Conservation (phyloP, 1,140 invertebrate species). For the Papilio polyxenes region DNA sequence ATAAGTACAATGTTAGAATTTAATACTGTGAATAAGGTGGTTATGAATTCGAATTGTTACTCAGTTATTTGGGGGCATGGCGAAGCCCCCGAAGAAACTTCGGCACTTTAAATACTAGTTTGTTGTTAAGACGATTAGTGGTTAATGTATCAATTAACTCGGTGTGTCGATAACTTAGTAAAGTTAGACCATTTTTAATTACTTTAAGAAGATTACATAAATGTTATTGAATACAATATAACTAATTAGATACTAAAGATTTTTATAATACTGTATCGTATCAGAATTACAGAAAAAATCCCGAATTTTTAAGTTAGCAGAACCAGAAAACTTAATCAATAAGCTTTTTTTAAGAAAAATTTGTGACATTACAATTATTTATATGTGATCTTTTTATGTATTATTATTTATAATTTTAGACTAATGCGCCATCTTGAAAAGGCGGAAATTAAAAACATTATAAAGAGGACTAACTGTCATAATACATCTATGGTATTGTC, state of each 20-base stretch:
- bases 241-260: background rate
- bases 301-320: background rate
- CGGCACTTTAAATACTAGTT: no score
- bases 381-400: background rate
- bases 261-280: background rate
- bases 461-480: background rate
- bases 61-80: no score
- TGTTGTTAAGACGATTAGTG: no score
- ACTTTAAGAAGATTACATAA: no score
- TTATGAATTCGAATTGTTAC: background rate
- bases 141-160: no score
- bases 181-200: no score
- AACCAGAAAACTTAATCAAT: background rate
- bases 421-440: background rate
- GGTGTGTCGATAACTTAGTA: no score
- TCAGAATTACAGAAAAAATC: background rate
- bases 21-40: background rate
- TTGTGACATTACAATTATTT: background rate
- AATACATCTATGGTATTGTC: slow-evolving; percentile 17
- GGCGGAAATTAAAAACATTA: background rate
- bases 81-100: no score
- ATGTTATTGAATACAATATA: no score
- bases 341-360: background rate
- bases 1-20: background rate
- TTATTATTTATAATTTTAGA: background rate